Conservation (phyloP, 2,797 vertebrate genomes). For the Arnoldichthys spilopterus region DNA sequence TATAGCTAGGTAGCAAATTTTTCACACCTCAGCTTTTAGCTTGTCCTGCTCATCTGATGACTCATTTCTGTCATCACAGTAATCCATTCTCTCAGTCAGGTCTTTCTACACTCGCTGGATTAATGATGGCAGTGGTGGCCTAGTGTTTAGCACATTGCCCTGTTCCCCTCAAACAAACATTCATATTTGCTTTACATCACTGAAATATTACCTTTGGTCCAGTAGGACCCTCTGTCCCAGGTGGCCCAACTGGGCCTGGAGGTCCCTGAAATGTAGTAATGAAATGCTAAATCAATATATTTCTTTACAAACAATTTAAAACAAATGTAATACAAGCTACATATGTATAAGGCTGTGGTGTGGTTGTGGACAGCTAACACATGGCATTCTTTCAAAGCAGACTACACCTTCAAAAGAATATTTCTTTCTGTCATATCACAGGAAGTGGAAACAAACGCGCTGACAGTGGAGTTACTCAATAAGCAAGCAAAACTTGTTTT, state of each 20-base stretch:
- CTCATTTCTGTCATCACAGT: too few species aligned
- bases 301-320: background rate
- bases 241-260: conserved; percentile 53
- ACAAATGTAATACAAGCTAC: background rate
- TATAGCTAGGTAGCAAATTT: too few species aligned
- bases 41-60: too few species aligned
- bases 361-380: too few species aligned
- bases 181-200: background rate
- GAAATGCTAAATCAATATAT: background rate
- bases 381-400: background rate
- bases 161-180: background rate
- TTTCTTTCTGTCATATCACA: background rate
- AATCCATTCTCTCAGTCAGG: too few species aligned
- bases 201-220: conserved; percentile 58
- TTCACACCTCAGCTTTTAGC: too few species aligned
- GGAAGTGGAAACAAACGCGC: conserved; percentile 28
- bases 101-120: too few species aligned
- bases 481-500: background rate
- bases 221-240: conserved; percentile 51
- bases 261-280: conserved; percentile 58
- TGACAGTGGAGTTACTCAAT: background rate
- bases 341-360: background rate
- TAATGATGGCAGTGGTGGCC: too few species aligned
- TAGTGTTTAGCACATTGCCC: too few species aligned
- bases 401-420: background rate